Base-by-base conservation (phyloP, 1,140 invertebrate species). In the Drosophila sechellia region DNA sequence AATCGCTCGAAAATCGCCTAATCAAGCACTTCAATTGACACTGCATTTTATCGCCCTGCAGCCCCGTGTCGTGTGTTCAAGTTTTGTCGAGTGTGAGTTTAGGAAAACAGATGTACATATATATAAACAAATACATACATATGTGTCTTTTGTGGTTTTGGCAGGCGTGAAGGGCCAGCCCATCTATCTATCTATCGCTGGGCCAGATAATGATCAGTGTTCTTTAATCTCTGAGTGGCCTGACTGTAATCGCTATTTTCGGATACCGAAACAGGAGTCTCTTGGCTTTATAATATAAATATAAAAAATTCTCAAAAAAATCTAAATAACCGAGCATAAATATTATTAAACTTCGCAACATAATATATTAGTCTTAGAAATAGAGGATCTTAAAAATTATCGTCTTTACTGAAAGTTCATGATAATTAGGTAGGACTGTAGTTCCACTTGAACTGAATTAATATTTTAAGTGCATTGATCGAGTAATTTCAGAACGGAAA, bases 31-130 rank as follows among this genome's bases (percentile, higher is more conserved):
- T 55, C 65, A 78, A 56, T 60, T 77, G 55, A 77, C 73, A 60
- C 71, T 86, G 83, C 79, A 79, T 66, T 81, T 85, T 81, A 85
- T 86, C 83, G 74, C 78, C 25, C 45, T 71, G 37, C 17, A 46
- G 34, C 31, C 63, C 59, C 59, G 59, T 45, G 72, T 52, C 72
- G 72, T 66, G 71, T 76, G 72, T 76, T 76, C 54, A 76, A 76
- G 61, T 72, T 72, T 35, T 49, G 52, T 45, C 34, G 54, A 56
- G 64, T 68, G 39, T 66, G 64, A 17, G 49, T 54, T 48, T 40
- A 34, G 40, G 39, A 15, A 58, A 58, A 48, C 55, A 34, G n/a
- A n/a, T 12, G 31, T 31, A 43, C 35, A 63, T 25, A 10, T 58
- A 27, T 25, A 17, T 25, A 37, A 25, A 42, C 59, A 13, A 4